Evolutionary conservation across 2,888 invertebrate genomes (phyloP).

Genomic region (Hirtodrosophila alboralis): DNA sequence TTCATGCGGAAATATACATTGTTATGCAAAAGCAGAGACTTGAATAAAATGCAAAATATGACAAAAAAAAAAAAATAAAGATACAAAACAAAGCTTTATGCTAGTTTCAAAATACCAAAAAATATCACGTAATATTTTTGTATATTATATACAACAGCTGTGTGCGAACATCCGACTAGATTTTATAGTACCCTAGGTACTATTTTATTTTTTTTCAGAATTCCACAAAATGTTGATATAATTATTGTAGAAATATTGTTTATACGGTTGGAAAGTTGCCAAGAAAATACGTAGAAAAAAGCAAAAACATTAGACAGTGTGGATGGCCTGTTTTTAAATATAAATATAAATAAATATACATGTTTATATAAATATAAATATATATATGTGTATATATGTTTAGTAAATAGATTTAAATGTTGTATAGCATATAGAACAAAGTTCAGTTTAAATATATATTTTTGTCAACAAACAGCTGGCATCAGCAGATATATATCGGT

Average conservation of each 20-base stretch:
- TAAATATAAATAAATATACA: slow-evolving; percentile 4
- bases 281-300: slow-evolving; percentile 51
- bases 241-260: slow-evolving; percentile 31
- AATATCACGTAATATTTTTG: slow-evolving; percentile 46
- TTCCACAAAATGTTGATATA: slow-evolving; percentile 38
- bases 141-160: slow-evolving; percentile 16
- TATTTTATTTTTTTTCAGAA: slow-evolving; percentile 3
- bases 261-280: slow-evolving; percentile 42
- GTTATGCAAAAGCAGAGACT: slow-evolving; percentile 29
- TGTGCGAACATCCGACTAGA: background rate
- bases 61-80: background rate
- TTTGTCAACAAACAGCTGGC: slow-evolving; percentile 27
- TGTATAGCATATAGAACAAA: slow-evolving; percentile 36
- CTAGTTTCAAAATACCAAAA: slow-evolving; percentile 19
- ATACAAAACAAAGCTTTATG: slow-evolving; percentile 2
- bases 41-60: slow-evolving; percentile 14
- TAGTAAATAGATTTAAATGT: slow-evolving; percentile 18
- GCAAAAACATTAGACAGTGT: slow-evolving; percentile 8
- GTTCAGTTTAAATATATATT: slow-evolving; percentile 32
- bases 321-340: slow-evolving; percentile 40
- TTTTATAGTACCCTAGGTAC: slow-evolving; percentile 22
- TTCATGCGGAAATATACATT: slow-evolving; percentile 12
- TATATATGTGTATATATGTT: no score
- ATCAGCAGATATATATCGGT: slow-evolving; percentile 26
- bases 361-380: slow-evolving; percentile 4